phyloP scores from a whole-genome alignment of 2,113 vertebrate genomes.

The Myiopsitta monachus region DNA sequence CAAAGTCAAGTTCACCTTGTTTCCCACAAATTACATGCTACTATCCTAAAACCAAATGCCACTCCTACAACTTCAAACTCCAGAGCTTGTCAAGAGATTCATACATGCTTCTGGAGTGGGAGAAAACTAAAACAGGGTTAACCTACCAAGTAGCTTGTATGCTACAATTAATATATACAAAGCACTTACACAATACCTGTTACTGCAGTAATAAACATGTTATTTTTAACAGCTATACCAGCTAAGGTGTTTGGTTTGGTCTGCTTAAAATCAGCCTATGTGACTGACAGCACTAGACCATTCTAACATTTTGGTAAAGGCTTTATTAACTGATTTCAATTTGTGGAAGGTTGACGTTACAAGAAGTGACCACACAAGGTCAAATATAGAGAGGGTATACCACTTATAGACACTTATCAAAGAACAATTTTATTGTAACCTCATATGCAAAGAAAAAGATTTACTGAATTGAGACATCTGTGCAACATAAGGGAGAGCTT shows the following conservation, averaged over 20 bases:
- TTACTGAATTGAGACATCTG: neutral
- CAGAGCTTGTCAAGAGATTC: neutral
- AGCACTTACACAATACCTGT: neutral
- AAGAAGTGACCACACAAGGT: neutral
- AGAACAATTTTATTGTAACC: neutral
- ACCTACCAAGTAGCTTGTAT: neutral
- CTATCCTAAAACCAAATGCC: neutral
- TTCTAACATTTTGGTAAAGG: neutral
- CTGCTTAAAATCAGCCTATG: neutral
- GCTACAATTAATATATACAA: neutral
- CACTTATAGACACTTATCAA: neutral
- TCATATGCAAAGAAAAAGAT: neutral
- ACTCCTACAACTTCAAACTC: neutral
- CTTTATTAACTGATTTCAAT: neutral
- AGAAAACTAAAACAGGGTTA: neutral
- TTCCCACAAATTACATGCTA: neutral
- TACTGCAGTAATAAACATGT: neutral
- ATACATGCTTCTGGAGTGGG: neutral
- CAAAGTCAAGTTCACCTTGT: neutral
- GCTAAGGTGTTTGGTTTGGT: neutral
- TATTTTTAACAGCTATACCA: neutral
- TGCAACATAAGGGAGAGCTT: neutral
- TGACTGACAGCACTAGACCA: neutral
- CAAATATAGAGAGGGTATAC: neutral
- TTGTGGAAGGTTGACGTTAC: neutral